Evolutionary conservation across 2,113 vertebrate species (phyloP), one percentile per base, ranked within the genome.

Genomic region (Scatophagus argus): DNA sequence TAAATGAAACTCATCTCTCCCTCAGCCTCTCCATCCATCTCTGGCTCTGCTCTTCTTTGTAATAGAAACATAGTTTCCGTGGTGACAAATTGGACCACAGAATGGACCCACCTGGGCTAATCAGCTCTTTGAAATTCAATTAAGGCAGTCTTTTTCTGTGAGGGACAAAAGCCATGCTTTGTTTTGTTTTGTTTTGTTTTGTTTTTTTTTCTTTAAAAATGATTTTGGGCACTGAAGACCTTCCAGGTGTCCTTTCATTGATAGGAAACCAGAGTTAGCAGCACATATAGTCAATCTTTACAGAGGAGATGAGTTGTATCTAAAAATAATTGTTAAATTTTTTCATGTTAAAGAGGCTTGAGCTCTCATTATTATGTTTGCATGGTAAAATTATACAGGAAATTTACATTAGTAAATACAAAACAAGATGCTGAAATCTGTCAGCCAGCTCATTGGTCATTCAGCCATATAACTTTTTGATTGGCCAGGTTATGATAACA

Each of bases 1-100:
- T 66, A 66, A 83, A 87, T 79, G 34, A 82, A 70, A 79, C 70
- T 67, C 66, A 73, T 64, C 62, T 71, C 52, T 51, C 38, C n/a
- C 23, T 71, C 56, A 10, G 17, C 59, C 27, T 56, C 41, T 60
- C 38, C 38, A 17, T 64, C 29, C 1, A 2, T 27, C 67, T 51
- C 2, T 38, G 21, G 21, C 47, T 56, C 19, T n/a, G 47, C 70
- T 49, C n/a, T 78, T 27, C 49, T 60, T 62, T 44, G 38, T 52
- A 21, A 69, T 25, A 56, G 44, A 55, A 47, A 72, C 13, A 11
- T 23, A 10, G 71, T 85, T 88, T 61, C 67, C 59, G 19, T 76
- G 77, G 54, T 64, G 69, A 83, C 76, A 79, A 62, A 73, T 62
- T 64, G 55, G 54, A 76, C 56, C 49, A 16, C 9, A 47, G 71